Evolutionary conservation across 1,140 invertebrate genomes (phyloP).

Genomic region (Papilio polytes): DNA sequence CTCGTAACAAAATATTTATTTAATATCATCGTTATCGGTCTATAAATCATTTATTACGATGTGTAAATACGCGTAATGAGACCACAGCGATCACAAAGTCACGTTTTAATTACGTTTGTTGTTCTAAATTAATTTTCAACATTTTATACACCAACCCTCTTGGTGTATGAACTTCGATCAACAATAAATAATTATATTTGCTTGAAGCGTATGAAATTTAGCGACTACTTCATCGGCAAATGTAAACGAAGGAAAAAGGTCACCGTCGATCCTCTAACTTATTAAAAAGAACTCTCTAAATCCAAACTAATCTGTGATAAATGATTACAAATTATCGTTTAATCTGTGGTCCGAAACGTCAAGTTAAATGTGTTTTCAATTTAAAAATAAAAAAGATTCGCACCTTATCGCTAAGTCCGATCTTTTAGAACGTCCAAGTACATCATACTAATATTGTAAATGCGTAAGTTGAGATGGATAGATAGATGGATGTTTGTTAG

Average conservation of each 20-base stretch:
- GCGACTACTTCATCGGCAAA: too few relatives aligned
- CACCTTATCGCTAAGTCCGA: background rate
- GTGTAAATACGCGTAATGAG: slow-evolving; percentile 26
- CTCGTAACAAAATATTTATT: slow-evolving; percentile 32
- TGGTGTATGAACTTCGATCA: too few relatives aligned
- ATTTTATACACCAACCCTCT: too few relatives aligned
- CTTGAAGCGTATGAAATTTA: too few relatives aligned
- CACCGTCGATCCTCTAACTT: too few relatives aligned
- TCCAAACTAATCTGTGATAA: background rate
- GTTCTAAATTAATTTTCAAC: background rate
- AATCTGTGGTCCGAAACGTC: background rate
- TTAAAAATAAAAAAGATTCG: background rate
- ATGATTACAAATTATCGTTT: background rate
- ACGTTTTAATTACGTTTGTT: background rate
- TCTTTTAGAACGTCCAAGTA: too few relatives aligned
- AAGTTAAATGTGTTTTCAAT: background rate
- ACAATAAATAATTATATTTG: too few relatives aligned
- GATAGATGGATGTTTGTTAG: too few relatives aligned
- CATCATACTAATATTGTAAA: too few relatives aligned
- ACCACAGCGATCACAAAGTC: slow-evolving; percentile 10
- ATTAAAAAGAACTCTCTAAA: too few relatives aligned
- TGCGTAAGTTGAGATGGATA: too few relatives aligned
- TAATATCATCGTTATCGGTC: slow-evolving; percentile 6
- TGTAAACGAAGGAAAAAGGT: too few relatives aligned
- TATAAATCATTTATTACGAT: slow-evolving; percentile 17